Base-by-base conservation (phyloP, 2,797 vertebrate species). In the Pitangus sulphuratus region DNA sequence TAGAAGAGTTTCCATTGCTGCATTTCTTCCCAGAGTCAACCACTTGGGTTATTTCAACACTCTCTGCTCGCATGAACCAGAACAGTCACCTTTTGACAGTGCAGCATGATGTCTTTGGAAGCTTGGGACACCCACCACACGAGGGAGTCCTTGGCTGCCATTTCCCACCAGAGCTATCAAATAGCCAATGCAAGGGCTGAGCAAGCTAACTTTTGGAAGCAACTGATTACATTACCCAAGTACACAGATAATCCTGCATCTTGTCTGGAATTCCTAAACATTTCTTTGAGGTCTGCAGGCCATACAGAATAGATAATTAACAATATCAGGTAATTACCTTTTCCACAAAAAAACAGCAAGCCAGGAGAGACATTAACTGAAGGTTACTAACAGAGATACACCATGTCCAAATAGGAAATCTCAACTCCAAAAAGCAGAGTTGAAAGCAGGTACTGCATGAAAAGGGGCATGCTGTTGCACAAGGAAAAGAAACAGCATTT, bases 131-230 rank as follows among this genome's bases (percentile, higher is more conserved):
- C 84, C 75, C 56, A 44, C 90, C 95, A 94, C 95, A 93, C 9
- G 84, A 94, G 94, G 94, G 94, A 95, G 93, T 45, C 76, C 91
- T 95, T 68, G 75, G 57, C 89, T 89, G 57, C 45, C 6, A 2
- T 78, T 94, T 90, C 31, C 42, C 11, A 2, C 5, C 61, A 22
- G 17, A 76, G 37, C 22, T 9, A 15, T 7, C 11, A 0, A 65
- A 48, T 0, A 51, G 7, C 9, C 40, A 70, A 2, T 0, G 1
- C 45, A 33, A 82, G 9, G 22, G 33, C 30, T 44, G 9, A 69
- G 33, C 8, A 57, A 77, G 19, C 1, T 45, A 13, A 19, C 30
- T 57, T 60, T 24, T 11, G 8, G 24, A 88, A 62, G 13, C 10
- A 15, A 6, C 1, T 24, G 11, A 60, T 30, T 56, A 16, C 15